phyloP scores from a whole-genome alignment of 2,888 invertebrate genomes.

The Chesias legatella region DNA sequence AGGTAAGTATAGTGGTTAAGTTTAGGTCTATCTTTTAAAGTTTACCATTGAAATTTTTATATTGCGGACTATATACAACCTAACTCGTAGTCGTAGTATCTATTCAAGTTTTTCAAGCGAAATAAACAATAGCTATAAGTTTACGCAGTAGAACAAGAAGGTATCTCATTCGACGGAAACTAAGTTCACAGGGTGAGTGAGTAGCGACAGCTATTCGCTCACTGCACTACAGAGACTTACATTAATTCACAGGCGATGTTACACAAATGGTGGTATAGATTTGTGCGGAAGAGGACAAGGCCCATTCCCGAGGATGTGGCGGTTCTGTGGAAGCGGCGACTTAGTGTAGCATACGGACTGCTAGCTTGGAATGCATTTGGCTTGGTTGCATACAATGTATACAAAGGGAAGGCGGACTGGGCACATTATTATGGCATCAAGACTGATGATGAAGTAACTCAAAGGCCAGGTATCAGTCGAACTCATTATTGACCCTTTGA shows the following conservation, averaged over 20 bases:
- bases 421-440: constrained; percentile 83
- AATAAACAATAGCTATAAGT: too few species aligned
- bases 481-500: not conserved
- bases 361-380: constrained; percentile 88
- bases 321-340: constrained; percentile 79
- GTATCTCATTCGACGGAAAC: too few species aligned
- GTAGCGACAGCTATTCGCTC: too few species aligned
- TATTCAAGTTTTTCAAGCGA: too few species aligned
- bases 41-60: too few species aligned
- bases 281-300: constrained; percentile 62
- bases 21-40: too few species aligned
- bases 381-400: constrained; percentile 79
- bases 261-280: constrained; percentile 67
- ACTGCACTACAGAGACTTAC: too few species aligned
- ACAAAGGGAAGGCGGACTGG: constrained; percentile 84
- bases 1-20: too few species aligned
- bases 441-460: constrained; percentile 77
- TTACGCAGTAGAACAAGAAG: too few species aligned
- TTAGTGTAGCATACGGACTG: constrained; percentile 83
- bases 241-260: constrained; percentile 38
- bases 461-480: constrained; percentile 76
- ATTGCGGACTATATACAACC: too few species aligned
- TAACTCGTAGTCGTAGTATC: too few species aligned
- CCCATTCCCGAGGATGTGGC: constrained; percentile 75
- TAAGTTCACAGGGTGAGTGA: too few species aligned